phyloP scores from a whole-genome alignment of 2,888 invertebrate genomes.

The Mesorhabditis spiculigera region DNA sequence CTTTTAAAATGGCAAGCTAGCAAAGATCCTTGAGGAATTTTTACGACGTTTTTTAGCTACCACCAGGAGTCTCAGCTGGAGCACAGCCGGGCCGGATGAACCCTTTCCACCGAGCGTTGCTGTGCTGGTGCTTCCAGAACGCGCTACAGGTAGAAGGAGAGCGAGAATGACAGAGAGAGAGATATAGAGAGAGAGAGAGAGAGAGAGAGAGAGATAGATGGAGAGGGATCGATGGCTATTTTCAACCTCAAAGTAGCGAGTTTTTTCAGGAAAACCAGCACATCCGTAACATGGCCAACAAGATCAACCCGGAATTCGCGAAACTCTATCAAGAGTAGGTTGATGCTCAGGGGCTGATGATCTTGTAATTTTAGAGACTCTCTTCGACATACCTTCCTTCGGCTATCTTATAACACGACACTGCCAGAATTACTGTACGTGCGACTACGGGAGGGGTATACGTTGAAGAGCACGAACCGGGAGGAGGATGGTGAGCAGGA shows the following conservation, averaged over 20 bases:
- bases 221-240: background rate
- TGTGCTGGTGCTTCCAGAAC: slow-evolving; percentile 68
- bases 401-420: slow-evolving; percentile 22
- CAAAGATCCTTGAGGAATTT: no score
- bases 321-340: slow-evolving; percentile 33
- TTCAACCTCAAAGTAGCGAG: background rate
- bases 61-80: background rate
- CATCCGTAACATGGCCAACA: slow-evolving; percentile 25
- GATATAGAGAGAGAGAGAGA: no score
- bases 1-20: no score
- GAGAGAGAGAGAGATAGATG: no score
- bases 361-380: slow-evolving; percentile 9
- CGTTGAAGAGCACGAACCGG: slow-evolving; percentile 64
- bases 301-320: slow-evolving; percentile 65
- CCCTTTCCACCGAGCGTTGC: slow-evolving; percentile 67
- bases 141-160: slow-evolving; percentile 40
- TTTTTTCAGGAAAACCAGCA: slow-evolving; percentile 39
- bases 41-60: background rate
- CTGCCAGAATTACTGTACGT: slow-evolving; percentile 71
- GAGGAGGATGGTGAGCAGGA: slow-evolving; percentile 35
- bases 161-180: no score
- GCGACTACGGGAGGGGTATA: slow-evolving; percentile 75
- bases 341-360: background rate
- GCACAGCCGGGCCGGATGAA: slow-evolving; percentile 60
- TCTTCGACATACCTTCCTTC: slow-evolving; percentile 23